Base-by-base conservation (phyloP, 2,797 vertebrate genomes). In the Crocodylus rhombifer region DNA sequence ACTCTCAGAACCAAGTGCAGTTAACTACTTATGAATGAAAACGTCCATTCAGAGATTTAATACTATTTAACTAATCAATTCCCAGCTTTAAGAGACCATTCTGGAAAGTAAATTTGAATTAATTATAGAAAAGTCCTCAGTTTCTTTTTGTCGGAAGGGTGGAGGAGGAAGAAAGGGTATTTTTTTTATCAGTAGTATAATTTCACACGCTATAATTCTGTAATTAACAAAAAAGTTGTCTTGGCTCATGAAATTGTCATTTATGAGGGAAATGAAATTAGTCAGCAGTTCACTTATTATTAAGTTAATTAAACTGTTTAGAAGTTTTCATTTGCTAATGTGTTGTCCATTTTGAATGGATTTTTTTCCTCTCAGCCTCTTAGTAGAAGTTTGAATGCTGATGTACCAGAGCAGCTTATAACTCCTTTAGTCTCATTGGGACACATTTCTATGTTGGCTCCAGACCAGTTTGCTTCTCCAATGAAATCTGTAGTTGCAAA, bases 401-500 rank as follows among this genome's bases (percentile, higher is more conserved):
- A 99, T 58, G 99, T 99, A 91, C 99, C 99, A 25, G 99, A 99
- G 93, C 99, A 99, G 96, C 98, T 99, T 96, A 99, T 99, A 98
- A 99, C 99, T 80, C 99, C 99, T 0, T 98, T 99, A 7, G 99
- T 99, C 90, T 99, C 99, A 51, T 94, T 99, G 97, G 99, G 99
- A 73, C 99, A 99, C 95, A 99, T 99, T 97, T 99, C 99, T 88
- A 99, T 99, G 99, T 98, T 99, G 97, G 99, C 99, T 80, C 99
- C 99, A 90, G 99, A 99, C 97, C 99, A 99, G 95, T 99, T 99
- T 97, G 99, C 99, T 71, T 99, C 99, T 79, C 99, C 99, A 80
- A 99, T 99, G 99, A 99, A 99, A 98, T 99, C 99, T 90, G 99
- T 99, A 42, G 99, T 99, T 93, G 99, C 99, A 91, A 99, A 99